Evolutionary conservation across 2,113 vertebrate species (phyloP).

Genomic region (Acrocephalus kingi): DNA sequence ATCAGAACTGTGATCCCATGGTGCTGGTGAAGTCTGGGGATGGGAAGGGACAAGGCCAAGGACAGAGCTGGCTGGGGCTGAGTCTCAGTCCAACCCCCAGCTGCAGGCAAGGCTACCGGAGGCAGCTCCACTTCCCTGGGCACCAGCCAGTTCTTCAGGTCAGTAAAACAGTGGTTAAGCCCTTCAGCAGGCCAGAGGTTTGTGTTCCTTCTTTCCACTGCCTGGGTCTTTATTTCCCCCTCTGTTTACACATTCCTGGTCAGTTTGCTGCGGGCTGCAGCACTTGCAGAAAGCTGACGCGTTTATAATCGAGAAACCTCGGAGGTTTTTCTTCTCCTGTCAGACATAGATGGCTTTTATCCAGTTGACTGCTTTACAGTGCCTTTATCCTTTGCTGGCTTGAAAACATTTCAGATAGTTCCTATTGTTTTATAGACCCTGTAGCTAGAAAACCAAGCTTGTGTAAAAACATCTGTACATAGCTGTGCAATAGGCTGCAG

Average conservation of each 20-base stretch:
- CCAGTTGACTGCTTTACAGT: conserved; percentile 48
- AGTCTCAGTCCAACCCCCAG: background rate
- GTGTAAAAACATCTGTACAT: conserved; percentile 54
- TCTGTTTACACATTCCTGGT: background rate
- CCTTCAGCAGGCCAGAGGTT: background rate
- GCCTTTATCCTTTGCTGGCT: conserved; percentile 55
- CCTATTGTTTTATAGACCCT: conserved; percentile 57
- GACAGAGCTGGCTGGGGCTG: background rate
- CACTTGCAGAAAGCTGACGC: background rate
- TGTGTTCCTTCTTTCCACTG: background rate
- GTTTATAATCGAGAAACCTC: conserved; percentile 12
- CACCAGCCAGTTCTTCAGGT: conserved; percentile 8
- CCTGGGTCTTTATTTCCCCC: background rate
- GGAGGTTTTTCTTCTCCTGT: conserved; percentile 43
- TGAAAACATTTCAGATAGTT: conserved; percentile 49
- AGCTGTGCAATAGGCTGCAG: conserved; percentile 37
- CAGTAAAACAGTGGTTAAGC: background rate
- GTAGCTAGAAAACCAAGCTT: conserved; percentile 47
- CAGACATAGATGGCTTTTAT: conserved; percentile 46
- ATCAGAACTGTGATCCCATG: background rate
- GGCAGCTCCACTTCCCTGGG: background rate
- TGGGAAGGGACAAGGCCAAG: background rate
- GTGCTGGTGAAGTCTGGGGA: background rate
- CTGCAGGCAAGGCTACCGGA: background rate
- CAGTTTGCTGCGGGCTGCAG: background rate